Conservation (phyloP, 2,113 vertebrate species). For the Vulpes vulpes region DNA sequence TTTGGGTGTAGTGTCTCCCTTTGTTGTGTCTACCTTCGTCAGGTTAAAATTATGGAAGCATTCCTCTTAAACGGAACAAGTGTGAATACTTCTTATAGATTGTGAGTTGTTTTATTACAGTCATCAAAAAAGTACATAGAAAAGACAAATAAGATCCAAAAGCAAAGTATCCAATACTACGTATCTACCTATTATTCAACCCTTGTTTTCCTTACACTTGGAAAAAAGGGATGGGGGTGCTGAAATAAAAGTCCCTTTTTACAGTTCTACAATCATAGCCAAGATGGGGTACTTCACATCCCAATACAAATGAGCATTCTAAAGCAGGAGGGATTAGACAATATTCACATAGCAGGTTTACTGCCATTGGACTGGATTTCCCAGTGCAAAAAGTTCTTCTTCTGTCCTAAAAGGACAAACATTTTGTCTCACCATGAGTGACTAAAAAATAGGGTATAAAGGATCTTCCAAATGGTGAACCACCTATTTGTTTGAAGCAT, state of each 20-base stretch:
- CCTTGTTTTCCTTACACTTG: conserved; percentile 15
- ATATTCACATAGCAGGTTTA: background rate
- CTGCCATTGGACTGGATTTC: background rate
- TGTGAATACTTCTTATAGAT: background rate
- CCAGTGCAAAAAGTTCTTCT: background rate
- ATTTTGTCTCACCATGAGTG: conserved; percentile 24
- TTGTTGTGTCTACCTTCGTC: background rate
- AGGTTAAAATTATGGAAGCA: background rate
- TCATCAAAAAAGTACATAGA: background rate
- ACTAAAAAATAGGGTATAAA: conserved; percentile 5
- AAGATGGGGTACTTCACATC: conserved; percentile 10
- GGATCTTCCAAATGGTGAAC: background rate
- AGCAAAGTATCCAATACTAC: background rate
- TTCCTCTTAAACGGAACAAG: background rate
- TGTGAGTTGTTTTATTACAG: background rate
- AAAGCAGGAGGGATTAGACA: conserved; percentile 21
- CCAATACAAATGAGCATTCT: conserved; percentile 41
- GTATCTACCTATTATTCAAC: background rate
- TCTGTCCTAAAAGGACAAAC: conserved; percentile 32
- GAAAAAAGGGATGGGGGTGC: background rate
- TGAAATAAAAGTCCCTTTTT: conserved; percentile 19
- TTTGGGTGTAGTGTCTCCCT: background rate
- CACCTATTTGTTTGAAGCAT: background rate
- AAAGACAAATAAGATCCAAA: conserved; percentile 12
- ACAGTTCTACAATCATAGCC: background rate